These are phyloP conservation scores for Erythrolamprus reginae DNA, from an alignment of 2,113 vertebrate genomes.

Conservation along the genomic window DNA sequence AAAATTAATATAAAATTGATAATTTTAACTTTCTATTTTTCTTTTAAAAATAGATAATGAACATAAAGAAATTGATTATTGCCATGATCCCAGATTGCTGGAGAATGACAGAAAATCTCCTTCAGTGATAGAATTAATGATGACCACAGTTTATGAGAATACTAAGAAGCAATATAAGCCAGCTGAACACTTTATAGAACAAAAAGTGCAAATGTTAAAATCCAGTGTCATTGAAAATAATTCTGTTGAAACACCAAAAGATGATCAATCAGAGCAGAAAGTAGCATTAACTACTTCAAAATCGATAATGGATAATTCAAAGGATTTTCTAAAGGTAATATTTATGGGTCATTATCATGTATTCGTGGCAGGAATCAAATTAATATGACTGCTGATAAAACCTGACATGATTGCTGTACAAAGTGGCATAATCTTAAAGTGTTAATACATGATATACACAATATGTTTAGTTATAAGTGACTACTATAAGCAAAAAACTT, in stretches of 20 bases:
- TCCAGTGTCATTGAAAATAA: constrained; percentile 3
- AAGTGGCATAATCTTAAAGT: background rate
- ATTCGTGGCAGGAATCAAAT: background rate
- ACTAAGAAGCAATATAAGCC: constrained; percentile 22
- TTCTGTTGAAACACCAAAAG: background rate
- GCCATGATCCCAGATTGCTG: constrained; percentile 37
- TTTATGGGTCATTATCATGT: background rate
- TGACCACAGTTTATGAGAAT: constrained; percentile 39
- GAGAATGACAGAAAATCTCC: constrained; percentile 34
- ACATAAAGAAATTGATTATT: constrained; percentile 29
- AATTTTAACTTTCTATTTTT: background rate
- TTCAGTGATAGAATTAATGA: constrained; percentile 40
- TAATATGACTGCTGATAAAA: background rate
- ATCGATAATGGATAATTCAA: background rate
- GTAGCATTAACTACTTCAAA: background rate
- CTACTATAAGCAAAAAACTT: background rate
- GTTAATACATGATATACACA: background rate
- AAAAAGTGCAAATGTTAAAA: constrained; percentile 20
- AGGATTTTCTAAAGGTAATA: constrained; percentile 49
- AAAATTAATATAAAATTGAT: background rate
- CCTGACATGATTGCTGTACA: background rate
- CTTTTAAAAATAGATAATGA: constrained; percentile 38
- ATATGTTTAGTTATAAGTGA: background rate
- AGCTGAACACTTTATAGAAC: constrained; percentile 17
- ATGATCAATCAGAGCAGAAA: background rate